Percentiles rank a stretch among this genome's conserved stretches.
These are phyloP conservation scores for Melinaea marsaeus DNA, from an alignment of 2,888 invertebrate genomes.

Conservation along the genomic window DNA sequence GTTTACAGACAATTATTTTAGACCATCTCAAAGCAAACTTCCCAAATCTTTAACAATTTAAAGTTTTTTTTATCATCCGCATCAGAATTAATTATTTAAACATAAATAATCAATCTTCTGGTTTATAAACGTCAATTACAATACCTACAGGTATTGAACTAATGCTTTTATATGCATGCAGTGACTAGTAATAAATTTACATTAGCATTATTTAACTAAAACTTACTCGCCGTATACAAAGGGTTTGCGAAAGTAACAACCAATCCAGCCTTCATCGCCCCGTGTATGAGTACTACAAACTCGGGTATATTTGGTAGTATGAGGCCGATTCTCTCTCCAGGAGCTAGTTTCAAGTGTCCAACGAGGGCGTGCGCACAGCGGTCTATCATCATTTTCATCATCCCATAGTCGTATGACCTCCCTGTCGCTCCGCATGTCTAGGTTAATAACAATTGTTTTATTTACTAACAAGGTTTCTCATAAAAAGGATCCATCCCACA, in stretches of 20 bases:
- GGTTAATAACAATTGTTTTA: constrained; percentile 6
- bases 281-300: constrained; percentile 81
- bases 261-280: constrained; percentile 81
- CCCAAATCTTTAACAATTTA: no score
- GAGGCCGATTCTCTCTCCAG: constrained; percentile 81
- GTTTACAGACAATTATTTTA: no score
- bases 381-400: constrained; percentile 77
- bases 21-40: no score
- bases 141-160: no score
- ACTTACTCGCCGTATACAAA: constrained; percentile 80
- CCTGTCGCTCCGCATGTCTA: constrained; percentile 84
- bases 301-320: constrained; percentile 85
- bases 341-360: constrained; percentile 74
- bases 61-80: no score
- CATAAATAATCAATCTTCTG: no score
- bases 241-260: constrained; percentile 84
- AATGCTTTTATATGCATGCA: background rate
- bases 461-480: no score
- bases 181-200: background rate
- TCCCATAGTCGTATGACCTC: constrained; percentile 80
- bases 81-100: no score
- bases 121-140: no score
- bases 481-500: no score
- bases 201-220: background rate
- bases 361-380: constrained; percentile 78